Conservation (phyloP, 1,140 invertebrate species). For the Lepidurus arcticus region DNA sequence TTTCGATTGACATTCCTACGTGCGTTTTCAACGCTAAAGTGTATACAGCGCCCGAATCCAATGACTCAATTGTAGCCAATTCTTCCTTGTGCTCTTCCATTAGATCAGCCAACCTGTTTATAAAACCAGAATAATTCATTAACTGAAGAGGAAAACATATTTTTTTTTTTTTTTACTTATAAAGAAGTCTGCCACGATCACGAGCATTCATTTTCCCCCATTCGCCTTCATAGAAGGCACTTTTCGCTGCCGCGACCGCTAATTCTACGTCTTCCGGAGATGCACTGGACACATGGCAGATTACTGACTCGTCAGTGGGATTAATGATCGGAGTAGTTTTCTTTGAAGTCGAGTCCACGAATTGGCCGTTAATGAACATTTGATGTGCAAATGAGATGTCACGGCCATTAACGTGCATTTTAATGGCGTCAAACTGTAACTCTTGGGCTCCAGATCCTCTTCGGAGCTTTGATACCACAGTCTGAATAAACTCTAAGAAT, state of each 20-base stretch:
- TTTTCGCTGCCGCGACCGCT: constrained; percentile 77
- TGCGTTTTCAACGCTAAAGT: constrained; percentile 91
- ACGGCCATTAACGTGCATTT: constrained; percentile 74
- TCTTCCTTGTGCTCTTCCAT: constrained; percentile 93
- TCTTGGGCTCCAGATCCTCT: constrained; percentile 50
- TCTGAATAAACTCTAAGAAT: constrained; percentile 71
- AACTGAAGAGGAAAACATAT: constrained; percentile 26
- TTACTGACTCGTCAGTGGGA: constrained; percentile 75
- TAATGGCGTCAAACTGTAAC: constrained; percentile 64
- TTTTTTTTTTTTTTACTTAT: constrained; percentile 50
- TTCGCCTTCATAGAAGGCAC: constrained; percentile 78
- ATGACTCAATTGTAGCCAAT: constrained; percentile 81
- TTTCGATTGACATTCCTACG: constrained; percentile 88
- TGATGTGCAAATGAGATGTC: constrained; percentile 78
- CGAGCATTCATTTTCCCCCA: constrained; percentile 82
- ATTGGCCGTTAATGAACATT: constrained; percentile 84
- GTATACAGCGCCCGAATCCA: constrained; percentile 93
- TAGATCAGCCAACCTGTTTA: constrained; percentile 71
- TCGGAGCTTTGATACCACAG: constrained; percentile 59
- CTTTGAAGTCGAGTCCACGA: constrained; percentile 67
- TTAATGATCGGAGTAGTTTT: constrained; percentile 65
- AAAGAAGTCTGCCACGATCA: constrained; percentile 68
- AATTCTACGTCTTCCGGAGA: constrained; percentile 73
- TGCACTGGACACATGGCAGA: constrained; percentile 67
- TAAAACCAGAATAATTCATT: constrained; percentile 33